Conservation (phyloP, 2,113 vertebrate genomes). For the Taurulus bubalis region DNA sequence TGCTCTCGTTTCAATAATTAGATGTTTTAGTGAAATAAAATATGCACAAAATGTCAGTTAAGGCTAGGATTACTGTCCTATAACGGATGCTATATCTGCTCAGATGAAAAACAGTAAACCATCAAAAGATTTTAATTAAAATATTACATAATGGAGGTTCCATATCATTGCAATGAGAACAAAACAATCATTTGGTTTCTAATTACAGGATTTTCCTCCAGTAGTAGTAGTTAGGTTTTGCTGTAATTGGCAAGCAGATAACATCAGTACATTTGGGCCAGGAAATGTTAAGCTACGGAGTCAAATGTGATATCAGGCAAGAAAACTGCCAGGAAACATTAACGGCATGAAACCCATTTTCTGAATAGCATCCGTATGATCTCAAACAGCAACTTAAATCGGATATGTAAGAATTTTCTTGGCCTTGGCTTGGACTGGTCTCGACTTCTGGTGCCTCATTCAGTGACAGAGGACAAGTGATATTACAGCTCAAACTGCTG, state of each 20-base stretch:
- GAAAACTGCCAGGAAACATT: slow-evolving; percentile 24
- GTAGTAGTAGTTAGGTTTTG: background rate
- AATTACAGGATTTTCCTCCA: background rate
- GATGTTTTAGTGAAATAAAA: background rate
- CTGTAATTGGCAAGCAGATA: slow-evolving; percentile 36
- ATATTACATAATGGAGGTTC: background rate
- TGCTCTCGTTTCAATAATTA: background rate
- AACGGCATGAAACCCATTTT: slow-evolving; percentile 2
- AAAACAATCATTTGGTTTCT: background rate
- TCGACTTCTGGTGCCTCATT: slow-evolving; percentile 31
- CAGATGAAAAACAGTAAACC: background rate
- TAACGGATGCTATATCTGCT: background rate
- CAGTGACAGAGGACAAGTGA: slow-evolving; percentile 24
- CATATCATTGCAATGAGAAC: background rate
- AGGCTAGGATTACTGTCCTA: background rate
- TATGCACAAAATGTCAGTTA: slow-evolving; percentile 6
- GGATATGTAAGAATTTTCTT: slow-evolving; percentile 27
- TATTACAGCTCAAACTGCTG: background rate
- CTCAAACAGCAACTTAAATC: slow-evolving; percentile 27
- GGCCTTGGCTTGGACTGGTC: background rate
- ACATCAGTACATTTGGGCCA: slow-evolving; percentile 15
- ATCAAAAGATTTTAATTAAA: background rate
- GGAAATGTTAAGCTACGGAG: slow-evolving; percentile 5
- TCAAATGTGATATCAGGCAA: slow-evolving; percentile 9
- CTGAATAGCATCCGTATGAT: slow-evolving; percentile 26